These are phyloP conservation scores for Catagonus wagneri DNA, from an alignment of 2,113 vertebrate genomes.

Conservation along the genomic window DNA sequence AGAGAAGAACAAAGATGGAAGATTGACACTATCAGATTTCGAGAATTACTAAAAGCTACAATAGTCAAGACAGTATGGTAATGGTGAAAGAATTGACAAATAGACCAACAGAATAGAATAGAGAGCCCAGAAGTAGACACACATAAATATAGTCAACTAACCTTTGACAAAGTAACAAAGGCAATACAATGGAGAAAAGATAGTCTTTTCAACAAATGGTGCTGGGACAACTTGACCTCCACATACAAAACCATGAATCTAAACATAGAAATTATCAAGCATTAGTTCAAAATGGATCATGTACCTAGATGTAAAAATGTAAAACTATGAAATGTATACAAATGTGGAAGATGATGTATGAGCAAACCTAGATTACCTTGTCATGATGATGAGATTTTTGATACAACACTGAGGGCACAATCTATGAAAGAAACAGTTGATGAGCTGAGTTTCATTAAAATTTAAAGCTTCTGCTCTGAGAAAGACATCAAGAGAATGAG, in stretches of 20 bases:
- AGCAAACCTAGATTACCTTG: not conserved
- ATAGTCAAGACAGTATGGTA: not conserved
- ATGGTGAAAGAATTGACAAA: not conserved
- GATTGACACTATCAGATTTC: not conserved
- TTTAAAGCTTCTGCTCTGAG: not conserved
- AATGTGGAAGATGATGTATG: not conserved
- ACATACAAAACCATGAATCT: not conserved
- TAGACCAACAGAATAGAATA: not conserved
- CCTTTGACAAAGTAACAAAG: not conserved
- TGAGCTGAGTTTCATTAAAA: not conserved
- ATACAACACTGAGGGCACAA: not conserved
- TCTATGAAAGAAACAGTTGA: not conserved
- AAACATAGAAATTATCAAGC: not conserved
- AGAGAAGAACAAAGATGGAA: not conserved
- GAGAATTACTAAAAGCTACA: not conserved
- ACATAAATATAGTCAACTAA: not conserved
- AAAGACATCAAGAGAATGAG: not conserved
- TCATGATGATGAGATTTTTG: not conserved
- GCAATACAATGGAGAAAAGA: not conserved
- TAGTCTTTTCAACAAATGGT: not conserved
- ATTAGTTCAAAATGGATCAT: not conserved
- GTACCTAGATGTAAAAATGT: not conserved
- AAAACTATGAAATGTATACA: not conserved
- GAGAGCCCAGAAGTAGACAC: not conserved
- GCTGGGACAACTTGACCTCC: not conserved